A percentile compares a stretch with the other conserved stretches of the same genome.
These are phyloP conservation scores for Stramonita haemastoma DNA, from an alignment of 2,888 invertebrate genomes.

Conservation along the genomic window DNA sequence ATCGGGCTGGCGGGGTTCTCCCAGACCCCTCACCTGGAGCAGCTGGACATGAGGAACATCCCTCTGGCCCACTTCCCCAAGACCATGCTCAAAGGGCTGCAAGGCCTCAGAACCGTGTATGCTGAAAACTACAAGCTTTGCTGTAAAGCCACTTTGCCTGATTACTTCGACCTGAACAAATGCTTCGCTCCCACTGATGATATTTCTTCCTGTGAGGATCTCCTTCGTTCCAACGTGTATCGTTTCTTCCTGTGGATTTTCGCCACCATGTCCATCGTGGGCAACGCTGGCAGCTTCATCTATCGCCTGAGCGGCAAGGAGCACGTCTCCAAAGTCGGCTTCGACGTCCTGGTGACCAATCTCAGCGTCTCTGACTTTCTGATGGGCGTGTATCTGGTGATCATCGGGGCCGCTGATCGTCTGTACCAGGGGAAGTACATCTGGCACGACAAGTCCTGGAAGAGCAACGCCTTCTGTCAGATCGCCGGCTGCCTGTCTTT, in stretches of 20 bases:
- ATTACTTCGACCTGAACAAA: constrained; percentile 37
- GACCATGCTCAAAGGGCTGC: constrained; percentile 31
- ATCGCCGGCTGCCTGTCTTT: constrained; percentile 46
- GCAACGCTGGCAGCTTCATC: constrained; percentile 46
- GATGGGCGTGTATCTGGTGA: constrained; percentile 49
- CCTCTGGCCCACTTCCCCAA: constrained; percentile 29
- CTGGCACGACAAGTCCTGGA: constrained; percentile 45
- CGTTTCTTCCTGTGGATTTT: constrained; percentile 47
- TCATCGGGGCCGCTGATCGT: constrained; percentile 47
- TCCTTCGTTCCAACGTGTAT: constrained; percentile 43
- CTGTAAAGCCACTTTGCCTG: constrained; percentile 42
- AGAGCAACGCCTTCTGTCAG: constrained; percentile 41
- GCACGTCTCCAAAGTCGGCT: constrained; percentile 43
- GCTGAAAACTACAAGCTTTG: constrained; percentile 48
- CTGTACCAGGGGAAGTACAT: constrained; percentile 46
- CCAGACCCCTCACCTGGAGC: constrained; percentile 32
- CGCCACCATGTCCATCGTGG: constrained; percentile 44
- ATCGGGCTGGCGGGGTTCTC: constrained; percentile 39
- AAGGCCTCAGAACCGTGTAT: constrained; percentile 19
- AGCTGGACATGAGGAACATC: constrained; percentile 39
- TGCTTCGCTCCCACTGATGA: constrained; percentile 48
- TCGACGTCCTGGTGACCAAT: constrained; percentile 47
- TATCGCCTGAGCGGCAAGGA: constrained; percentile 46
- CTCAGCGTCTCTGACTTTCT: constrained; percentile 48
- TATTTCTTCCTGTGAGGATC: constrained; percentile 49